These are phyloP conservation scores for Nibea albiflora DNA, from an alignment of 2,113 vertebrate species.

Conservation along the genomic window DNA sequence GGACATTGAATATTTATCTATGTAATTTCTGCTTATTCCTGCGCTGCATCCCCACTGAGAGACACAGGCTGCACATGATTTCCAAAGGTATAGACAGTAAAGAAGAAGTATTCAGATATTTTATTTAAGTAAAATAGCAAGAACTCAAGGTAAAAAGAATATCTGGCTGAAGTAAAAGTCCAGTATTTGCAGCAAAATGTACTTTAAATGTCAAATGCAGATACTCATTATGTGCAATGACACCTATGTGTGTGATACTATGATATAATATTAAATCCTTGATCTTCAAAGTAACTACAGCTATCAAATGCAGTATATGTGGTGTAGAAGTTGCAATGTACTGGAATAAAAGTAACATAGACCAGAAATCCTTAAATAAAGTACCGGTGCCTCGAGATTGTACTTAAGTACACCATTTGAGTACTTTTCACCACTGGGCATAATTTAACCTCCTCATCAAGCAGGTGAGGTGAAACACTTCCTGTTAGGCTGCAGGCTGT, in stretches of 20 bases:
- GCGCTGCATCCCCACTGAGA: conserved; percentile 27
- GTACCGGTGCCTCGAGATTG: background rate
- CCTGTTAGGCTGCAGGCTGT: conserved; percentile 31
- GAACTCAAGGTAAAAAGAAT: background rate
- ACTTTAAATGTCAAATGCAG: background rate
- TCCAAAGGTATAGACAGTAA: background rate
- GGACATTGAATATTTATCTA: conserved; percentile 65
- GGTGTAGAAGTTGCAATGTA: background rate
- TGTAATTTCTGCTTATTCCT: conserved; percentile 44
- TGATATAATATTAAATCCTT: background rate
- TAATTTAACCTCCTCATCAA: conserved; percentile 13
- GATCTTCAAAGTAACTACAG: background rate
- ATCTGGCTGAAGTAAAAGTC: background rate
- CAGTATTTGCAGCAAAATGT: background rate
- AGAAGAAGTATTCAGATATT: background rate
- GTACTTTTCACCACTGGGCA: background rate
- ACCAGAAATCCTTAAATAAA: background rate
- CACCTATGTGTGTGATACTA: background rate
- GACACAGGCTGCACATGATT: conserved; percentile 14
- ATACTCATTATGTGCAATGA: background rate
- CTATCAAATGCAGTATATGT: background rate
- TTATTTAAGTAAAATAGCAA: background rate
- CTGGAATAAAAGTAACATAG: no score
- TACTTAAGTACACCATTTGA: background rate
- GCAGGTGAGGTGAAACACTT: background rate